Evolutionary conservation across 2,888 invertebrate genomes (phyloP), one percentile per base, ranked within the genome.

Genomic region (Actias luna): DNA sequence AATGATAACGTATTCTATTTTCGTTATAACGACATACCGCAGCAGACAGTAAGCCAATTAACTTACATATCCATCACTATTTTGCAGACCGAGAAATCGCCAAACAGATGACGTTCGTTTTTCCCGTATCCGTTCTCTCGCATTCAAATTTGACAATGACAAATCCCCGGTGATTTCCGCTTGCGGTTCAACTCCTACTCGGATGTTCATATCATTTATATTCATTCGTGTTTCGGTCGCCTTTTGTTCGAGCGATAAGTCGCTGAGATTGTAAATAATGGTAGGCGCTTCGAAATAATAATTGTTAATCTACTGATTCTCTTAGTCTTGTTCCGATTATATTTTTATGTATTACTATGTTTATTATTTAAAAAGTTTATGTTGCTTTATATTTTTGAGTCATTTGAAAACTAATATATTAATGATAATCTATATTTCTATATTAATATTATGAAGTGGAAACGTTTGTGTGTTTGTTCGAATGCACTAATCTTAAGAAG

Each of bases 131-230:
- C 85, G 85, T 69, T 70, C 77, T 84, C 81, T 77, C 81, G 87
- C 85, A 91, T 91, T 91, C 89, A 91, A 91, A 91, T 90, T 86
- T 89, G 90, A 91, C 89, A 85, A 73, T 88, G 91, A 90, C 90
- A 90, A 89, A 91, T 91, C 83, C 79, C 78, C 85, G 87, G 88
- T 80, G 81, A 85, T 88, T 89, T 89, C 90, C 89, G 84, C 67
- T 76, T 87, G 86, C 76, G 85, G 86, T 84, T 85, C 79, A 88
- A 87, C 63, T 63, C 58, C 62, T 67, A 70, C 71, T 80, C 83
- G 89, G 88, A 88, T 87, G 86, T 88, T 84, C 84, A 84, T 83
- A 83, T 89, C 88, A 87, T 88, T 90, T 89, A 83, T 90, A 88
- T 88, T 88, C 87, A 87, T 89, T 88, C 84, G 80, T 58, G 84